Evolutionary conservation across 2,888 invertebrate genomes (phyloP).

Genomic region (Dasysyrphus tricinctus): DNA sequence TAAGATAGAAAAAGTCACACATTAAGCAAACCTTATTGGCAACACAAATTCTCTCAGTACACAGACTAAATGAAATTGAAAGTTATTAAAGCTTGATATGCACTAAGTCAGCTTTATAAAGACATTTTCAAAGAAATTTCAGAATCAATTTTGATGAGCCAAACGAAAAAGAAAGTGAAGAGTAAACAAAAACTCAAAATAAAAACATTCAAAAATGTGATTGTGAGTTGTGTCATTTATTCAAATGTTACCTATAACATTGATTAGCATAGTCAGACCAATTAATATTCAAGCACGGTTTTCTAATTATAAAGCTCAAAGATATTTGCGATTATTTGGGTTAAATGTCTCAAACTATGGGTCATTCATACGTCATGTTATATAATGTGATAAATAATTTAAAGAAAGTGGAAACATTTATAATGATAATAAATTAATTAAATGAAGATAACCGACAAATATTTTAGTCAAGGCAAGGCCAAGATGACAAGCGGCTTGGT

Average conservation of each 20-base stretch:
- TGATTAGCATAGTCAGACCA: constrained; percentile 2
- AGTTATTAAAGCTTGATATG: neutral
- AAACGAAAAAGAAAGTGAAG: constrained; percentile 25
- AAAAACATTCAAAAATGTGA: neutral
- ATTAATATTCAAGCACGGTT: constrained; percentile 20
- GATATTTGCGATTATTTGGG: constrained; percentile 19
- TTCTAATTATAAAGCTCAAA: constrained; percentile 5
- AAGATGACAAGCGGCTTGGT: neutral
- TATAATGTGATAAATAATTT: neutral
- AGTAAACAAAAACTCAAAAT: neutral
- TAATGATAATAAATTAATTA: no score
- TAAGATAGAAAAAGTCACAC: constrained; percentile 38
- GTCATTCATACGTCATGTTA: constrained; percentile 16
- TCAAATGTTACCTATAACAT: neutral
- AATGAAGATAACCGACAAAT: neutral
- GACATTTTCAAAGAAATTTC: neutral
- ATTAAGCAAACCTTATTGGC: neutral
- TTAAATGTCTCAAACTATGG: neutral
- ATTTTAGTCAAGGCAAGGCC: neutral
- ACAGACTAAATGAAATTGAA: neutral
- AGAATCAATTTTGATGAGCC: neutral
- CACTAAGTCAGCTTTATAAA: neutral
- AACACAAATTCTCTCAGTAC: neutral
- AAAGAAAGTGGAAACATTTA: constrained; percentile 26
- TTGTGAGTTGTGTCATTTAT: constrained; percentile 12